Conservation (phyloP, 2,797 vertebrate genomes). For the Diplodus sargus region DNA sequence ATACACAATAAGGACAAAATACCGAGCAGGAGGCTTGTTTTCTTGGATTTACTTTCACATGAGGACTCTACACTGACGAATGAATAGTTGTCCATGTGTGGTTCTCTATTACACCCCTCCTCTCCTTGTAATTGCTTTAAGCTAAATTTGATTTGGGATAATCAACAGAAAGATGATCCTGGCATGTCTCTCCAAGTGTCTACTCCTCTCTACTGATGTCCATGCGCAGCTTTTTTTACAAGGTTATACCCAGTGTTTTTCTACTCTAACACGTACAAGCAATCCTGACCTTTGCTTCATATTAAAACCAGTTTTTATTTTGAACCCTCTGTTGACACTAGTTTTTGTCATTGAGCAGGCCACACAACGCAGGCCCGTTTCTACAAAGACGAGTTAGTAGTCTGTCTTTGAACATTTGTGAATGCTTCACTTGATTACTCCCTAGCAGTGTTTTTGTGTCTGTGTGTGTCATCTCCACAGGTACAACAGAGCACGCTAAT, state of each 20-base stretch:
- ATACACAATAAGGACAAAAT: slow-evolving; percentile 39
- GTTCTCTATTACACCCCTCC: background rate
- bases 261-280: background rate
- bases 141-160: slow-evolving; percentile 66
- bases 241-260: background rate
- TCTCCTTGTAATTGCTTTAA: slow-evolving; percentile 65
- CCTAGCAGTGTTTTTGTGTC: background rate
- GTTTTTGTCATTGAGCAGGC: background rate
- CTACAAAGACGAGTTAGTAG: background rate
- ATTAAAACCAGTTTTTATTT: background rate
- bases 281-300: background rate
- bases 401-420: slow-evolving; percentile 9
- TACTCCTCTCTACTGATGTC: background rate
- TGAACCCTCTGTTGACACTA: background rate
- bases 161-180: slow-evolving; percentile 58
- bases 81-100: background rate
- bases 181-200: slow-evolving; percentile 34
- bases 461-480: slow-evolving; percentile 4
- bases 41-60: slow-evolving; percentile 28
- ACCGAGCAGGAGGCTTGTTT: slow-evolving; percentile 45
- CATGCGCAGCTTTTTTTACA: background rate
- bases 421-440: slow-evolving; percentile 1
- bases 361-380: background rate
- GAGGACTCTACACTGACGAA: background rate
- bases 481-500: slow-evolving; percentile 43